A percentile compares a stretch with the other conserved stretches of the same genome.
phyloP scores from a whole-genome alignment of 2,888 invertebrate species.

The Neoaliturus tenellus region DNA sequence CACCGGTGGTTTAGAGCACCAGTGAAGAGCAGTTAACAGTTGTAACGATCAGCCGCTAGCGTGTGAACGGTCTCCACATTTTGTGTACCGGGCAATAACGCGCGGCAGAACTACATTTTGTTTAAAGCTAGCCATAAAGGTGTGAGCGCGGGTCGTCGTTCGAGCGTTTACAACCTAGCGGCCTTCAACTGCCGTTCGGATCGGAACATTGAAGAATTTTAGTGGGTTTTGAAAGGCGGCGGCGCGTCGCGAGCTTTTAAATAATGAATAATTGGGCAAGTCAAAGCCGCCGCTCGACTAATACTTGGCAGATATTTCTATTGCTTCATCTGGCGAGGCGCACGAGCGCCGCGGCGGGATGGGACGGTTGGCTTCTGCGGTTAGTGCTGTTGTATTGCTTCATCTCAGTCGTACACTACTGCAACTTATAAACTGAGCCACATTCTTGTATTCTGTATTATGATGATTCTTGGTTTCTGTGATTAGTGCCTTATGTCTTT shows the following conservation, averaged over 20 bases:
- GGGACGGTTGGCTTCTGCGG: neutral
- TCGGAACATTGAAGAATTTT: slow-evolving; percentile 54
- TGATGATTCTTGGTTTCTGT: no score
- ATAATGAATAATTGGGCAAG: slow-evolving; percentile 30
- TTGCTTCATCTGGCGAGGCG: slow-evolving; percentile 49
- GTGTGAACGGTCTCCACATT: neutral
- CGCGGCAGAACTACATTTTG: slow-evolving; percentile 22
- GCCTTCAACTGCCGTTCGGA: slow-evolving; percentile 52
- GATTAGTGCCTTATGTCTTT: no score
- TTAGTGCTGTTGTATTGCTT: neutral
- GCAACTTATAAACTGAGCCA: neutral
- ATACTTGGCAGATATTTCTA: slow-evolving; percentile 53
- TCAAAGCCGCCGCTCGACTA: slow-evolving; percentile 44
- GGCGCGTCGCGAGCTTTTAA: slow-evolving; percentile 46
- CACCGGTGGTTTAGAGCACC: no score
- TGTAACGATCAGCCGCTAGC: no score
- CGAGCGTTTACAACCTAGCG: slow-evolving; percentile 27
- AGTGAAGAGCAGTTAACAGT: no score
- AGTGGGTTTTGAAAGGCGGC: slow-evolving; percentile 46
- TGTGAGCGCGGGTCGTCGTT: neutral
- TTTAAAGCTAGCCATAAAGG: slow-evolving; percentile 41
- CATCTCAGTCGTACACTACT: no score
- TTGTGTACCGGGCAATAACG: neutral
- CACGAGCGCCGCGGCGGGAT: neutral
- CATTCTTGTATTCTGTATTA: neutral